Conservation (phyloP, 2,797 vertebrate species). For the Gymnothorax reevesii region DNA sequence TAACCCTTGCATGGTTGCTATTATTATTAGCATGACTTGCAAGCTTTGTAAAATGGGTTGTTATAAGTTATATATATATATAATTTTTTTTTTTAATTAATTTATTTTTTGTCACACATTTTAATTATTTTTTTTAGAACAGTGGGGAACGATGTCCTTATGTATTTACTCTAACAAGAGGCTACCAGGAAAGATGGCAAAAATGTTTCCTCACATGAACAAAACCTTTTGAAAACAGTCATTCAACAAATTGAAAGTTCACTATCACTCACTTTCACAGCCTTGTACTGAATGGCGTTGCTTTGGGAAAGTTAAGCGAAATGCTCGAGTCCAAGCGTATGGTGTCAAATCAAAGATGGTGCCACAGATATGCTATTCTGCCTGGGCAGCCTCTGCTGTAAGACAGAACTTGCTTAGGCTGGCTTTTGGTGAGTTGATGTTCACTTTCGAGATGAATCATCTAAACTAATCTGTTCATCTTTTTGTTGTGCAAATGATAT, state of each 20-base stretch:
- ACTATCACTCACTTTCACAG: not conserved
- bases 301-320: not conserved
- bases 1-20: not conserved
- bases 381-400: constrained; percentile 6
- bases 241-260: not conserved
- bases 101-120: not conserved
- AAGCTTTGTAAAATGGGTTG: not conserved
- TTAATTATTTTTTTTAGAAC: not conserved
- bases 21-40: not conserved
- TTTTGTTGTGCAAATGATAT: not conserved
- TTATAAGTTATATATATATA: not conserved
- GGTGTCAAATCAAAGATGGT: not conserved
- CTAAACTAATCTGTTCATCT: not conserved
- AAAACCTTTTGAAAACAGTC: not conserved
- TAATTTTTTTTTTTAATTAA: not conserved
- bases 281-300: not conserved
- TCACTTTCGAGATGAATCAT: not conserved
- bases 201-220: not conserved
- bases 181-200: not conserved
- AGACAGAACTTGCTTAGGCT: not conserved
- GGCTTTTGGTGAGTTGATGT: not conserved
- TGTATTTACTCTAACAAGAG: not conserved
- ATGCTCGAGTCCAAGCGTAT: not conserved
- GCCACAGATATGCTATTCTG: constrained; percentile 10
- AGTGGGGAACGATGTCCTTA: not conserved